Evolutionary conservation across 2,888 invertebrate genomes (phyloP), one percentile per base, ranked within the genome.

Genomic region (Epicampocera succincta): DNA sequence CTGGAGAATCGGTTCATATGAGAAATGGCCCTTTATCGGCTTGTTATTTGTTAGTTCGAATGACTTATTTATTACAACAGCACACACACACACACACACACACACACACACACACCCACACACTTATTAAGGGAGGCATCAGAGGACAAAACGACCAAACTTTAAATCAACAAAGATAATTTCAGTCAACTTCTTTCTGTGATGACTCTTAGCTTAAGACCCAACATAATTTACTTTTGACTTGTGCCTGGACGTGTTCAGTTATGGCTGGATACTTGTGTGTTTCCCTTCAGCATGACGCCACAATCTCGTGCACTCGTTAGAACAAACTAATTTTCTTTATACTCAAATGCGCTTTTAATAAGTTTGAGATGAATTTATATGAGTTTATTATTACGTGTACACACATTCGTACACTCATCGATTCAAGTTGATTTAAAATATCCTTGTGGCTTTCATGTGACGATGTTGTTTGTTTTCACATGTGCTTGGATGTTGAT

Each of bases 151-250:
- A 38, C 12, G 33, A 65, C 33, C 33, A 50, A 63, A 13, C 25
- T 40, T 61, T 15, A 68, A 46, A 56, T 56, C 60, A 48, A 61
- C 46, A 69, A 15, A 1, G 33, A 61, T 52, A 61, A 42, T 66
- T 42, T 46, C 56, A 76, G 73, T 73, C 78, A 77, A 68, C 72
- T 76, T 66, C 71, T 75, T 63, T 76, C 75, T 69, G 68, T 44
- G 66, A 75, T 78, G 75, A 68, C 75, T 75, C 75, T 72, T 21
- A 76, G 68, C 75, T 76, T 72, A 76, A 74, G 74, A 65, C 17
- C 60, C 74, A 82, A 82, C 77, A 78, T 61, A 54, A 74, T 77
- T 82, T 74, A 71, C 42, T 72, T 54, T 61, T 73, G 72, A 73
- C 50, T 48, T 29, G 69, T 50, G 60, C 38, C 75, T 56, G 61